These are phyloP conservation scores for Meles meles DNA, from an alignment of 2,113 vertebrate genomes.

Conservation along the genomic window DNA sequence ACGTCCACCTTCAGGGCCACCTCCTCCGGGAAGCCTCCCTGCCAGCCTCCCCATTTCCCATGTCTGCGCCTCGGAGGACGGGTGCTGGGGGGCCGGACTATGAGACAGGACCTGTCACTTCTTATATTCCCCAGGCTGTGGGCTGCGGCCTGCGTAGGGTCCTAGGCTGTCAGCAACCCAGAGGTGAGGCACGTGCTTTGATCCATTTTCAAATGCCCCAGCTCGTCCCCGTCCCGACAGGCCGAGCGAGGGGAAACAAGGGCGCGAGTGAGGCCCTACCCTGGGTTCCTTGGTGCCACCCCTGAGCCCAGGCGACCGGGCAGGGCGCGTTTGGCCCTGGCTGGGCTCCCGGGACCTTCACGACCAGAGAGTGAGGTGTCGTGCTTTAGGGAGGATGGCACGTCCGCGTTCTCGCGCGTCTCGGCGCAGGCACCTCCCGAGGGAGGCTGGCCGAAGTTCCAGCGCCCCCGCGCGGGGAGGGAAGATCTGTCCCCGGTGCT, in stretches of 20 bases:
- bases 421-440: neutral
- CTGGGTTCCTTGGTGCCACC: too few species aligned
- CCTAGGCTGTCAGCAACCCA: neutral
- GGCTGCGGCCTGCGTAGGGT: neutral
- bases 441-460: neutral
- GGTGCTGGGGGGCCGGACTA: neutral
- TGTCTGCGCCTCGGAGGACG: neutral
- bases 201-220: neutral
- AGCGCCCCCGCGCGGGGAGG: slow-evolving; percentile 62
- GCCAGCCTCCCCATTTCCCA: neutral
- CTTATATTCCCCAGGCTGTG: neutral
- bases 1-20: neutral
- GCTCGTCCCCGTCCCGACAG: neutral
- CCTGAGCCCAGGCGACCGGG: neutral
- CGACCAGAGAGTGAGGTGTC: too few species aligned
- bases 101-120: neutral
- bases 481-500: neutral
- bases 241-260: neutral
- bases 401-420: neutral
- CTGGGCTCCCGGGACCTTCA: neutral
- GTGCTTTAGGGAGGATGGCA: too few species aligned
- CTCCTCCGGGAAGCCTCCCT: neutral
- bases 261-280: neutral
- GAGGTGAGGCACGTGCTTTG: neutral
- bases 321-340: neutral